These are phyloP conservation scores for Tethea ocularis DNA, from an alignment of 2,888 invertebrate species.

Conservation along the genomic window DNA sequence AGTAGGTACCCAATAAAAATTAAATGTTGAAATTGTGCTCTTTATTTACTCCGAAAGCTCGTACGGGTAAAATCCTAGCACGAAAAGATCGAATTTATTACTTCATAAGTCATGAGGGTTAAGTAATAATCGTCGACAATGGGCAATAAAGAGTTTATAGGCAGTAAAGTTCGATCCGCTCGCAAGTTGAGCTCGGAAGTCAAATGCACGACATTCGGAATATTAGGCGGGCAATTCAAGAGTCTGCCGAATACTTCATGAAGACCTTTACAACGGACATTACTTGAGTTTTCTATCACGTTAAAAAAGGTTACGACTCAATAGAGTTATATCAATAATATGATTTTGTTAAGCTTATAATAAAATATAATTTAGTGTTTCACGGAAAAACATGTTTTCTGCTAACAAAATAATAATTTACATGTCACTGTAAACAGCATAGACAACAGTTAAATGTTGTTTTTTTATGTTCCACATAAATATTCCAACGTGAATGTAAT, in stretches of 20 bases:
- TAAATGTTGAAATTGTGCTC: slow-evolving; percentile 39
- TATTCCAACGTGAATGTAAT: slow-evolving; percentile 41
- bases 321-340: slow-evolving; percentile 48
- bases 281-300: slow-evolving; percentile 43
- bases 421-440: slow-evolving; percentile 35
- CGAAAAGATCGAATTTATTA: slow-evolving; percentile 78
- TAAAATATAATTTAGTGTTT: slow-evolving; percentile 43
- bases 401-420: slow-evolving; percentile 55
- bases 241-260: slow-evolving; percentile 42
- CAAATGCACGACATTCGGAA: slow-evolving; percentile 60
- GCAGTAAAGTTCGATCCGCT: slow-evolving; percentile 79
- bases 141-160: slow-evolving; percentile 82
- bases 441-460: slow-evolving; percentile 42
- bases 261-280: slow-evolving; percentile 24
- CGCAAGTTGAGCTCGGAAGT: slow-evolving; percentile 65
- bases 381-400: slow-evolving; percentile 48
- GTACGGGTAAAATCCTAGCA: slow-evolving; percentile 53
- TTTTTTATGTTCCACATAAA: slow-evolving; percentile 53
- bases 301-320: slow-evolving; percentile 47
- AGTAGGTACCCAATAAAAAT: slow-evolving; percentile 35
- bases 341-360: slow-evolving; percentile 44
- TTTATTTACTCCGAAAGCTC: slow-evolving; percentile 47
- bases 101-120: slow-evolving; percentile 82
- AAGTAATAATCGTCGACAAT: slow-evolving; percentile 83
- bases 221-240: slow-evolving; percentile 41